Percentiles rank a stretch among this genome's conserved stretches.
Evolutionary conservation across 2,797 vertebrate species (phyloP).

Genomic region (Pitangus sulphuratus): DNA sequence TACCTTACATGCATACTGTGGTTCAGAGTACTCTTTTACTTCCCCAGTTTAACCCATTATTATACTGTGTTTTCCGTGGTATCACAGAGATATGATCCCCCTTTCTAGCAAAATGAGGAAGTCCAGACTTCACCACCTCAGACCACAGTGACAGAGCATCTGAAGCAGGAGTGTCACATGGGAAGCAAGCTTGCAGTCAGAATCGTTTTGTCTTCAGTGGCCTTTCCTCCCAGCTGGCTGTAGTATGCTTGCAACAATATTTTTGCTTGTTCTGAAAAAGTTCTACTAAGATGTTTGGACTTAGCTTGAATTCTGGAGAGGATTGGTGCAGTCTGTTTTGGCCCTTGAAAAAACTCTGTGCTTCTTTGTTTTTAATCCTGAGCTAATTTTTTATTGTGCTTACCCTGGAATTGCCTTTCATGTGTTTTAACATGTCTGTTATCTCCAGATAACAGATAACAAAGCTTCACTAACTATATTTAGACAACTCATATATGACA

Average conservation of each 20-base stretch:
- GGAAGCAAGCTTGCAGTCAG: neutral
- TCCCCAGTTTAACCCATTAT: neutral
- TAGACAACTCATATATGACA: neutral
- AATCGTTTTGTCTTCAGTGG: neutral
- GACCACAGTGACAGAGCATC: neutral
- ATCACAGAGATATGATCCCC: neutral
- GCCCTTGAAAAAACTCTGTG: neutral
- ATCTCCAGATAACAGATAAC: neutral
- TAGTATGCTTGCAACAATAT: neutral
- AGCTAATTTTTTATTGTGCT: neutral
- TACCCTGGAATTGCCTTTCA: neutral
- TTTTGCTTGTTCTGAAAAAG: neutral
- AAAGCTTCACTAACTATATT: neutral
- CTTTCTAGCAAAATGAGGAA: neutral
- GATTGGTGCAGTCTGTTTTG: fast-evolving
- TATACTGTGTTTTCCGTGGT: neutral
- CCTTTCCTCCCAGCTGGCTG: neutral
- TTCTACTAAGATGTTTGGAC: neutral
- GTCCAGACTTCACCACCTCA: neutral
- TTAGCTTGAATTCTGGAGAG: neutral
- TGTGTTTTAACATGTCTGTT: neutral
- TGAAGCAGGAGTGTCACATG: neutral
- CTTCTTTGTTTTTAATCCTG: neutral
- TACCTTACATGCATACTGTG: too few relatives aligned
- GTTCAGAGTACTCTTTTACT: neutral